Conservation (phyloP, 2,888 invertebrate genomes). For the Drosophila stalkeri region DNA sequence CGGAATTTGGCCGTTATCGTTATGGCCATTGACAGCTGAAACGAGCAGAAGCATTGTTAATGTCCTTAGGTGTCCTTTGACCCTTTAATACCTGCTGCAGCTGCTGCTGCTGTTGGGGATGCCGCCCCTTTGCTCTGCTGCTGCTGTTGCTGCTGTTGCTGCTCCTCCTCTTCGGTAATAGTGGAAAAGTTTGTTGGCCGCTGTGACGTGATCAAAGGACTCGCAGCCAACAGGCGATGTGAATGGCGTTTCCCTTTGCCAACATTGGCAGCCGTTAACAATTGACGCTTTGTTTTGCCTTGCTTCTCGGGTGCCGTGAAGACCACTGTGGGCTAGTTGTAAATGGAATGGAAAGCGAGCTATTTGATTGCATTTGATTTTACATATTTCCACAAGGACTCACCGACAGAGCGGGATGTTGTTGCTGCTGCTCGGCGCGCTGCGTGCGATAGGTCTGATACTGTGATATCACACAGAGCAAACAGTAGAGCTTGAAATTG, state of each 20-base stretch:
- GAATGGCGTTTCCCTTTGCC: conserved; percentile 49
- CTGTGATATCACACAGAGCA: conserved; percentile 94
- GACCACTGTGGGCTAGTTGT: conserved; percentile 58
- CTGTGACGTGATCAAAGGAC: conserved; percentile 72
- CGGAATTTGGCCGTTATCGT: conserved; percentile 35
- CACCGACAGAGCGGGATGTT: conserved; percentile 87
- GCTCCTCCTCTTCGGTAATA: conserved; percentile 75
- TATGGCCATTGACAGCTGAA: conserved; percentile 41
- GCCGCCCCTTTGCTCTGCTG: conserved; percentile 47
- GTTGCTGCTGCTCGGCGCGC: conserved; percentile 83
- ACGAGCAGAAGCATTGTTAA: conserved; percentile 3
- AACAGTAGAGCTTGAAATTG: conserved; percentile 89
- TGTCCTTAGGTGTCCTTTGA: conserved; percentile 5
- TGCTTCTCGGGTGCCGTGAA: conserved; percentile 58
- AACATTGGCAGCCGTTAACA: conserved; percentile 19
- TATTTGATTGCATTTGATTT: neutral
- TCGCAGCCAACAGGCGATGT: conserved; percentile 60
- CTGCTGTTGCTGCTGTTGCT: conserved; percentile 24
- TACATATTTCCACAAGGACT: conserved; percentile 31
- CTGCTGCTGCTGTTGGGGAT: conserved; percentile 25
- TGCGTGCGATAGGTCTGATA: conserved; percentile 91
- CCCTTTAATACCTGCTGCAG: conserved; percentile 34
- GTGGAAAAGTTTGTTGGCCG: conserved; percentile 73
- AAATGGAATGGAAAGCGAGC: neutral
- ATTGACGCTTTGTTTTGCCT: conserved; percentile 57